Conservation (phyloP, 2,113 vertebrate genomes). For the Onychostoma macrolepis region DNA sequence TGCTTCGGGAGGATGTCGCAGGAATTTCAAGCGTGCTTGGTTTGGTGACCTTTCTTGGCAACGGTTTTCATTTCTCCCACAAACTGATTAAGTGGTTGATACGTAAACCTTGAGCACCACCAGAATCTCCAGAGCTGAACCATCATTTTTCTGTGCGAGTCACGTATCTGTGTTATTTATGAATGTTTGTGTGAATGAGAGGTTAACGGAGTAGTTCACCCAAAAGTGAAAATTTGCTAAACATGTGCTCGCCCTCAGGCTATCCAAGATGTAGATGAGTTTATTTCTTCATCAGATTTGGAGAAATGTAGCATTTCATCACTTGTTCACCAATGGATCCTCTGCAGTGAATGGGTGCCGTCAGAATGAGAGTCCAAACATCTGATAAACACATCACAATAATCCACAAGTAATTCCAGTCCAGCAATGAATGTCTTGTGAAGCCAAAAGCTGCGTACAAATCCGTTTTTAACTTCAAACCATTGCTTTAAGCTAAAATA, state of each 20-base stretch:
- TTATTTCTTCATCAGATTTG: too few species aligned
- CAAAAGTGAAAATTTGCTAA: too few species aligned
- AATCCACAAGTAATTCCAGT: too few species aligned
- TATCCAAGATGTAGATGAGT: too few species aligned
- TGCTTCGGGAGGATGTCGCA: background rate
- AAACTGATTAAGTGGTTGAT: background rate
- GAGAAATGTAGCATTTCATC: background rate
- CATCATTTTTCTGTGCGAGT: background rate
- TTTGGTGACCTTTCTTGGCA: background rate
- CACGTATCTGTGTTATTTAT: background rate
- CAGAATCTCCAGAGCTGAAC: background rate
- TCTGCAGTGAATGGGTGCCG: background rate
- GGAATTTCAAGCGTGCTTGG: background rate
- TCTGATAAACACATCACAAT: too few species aligned
- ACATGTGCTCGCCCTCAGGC: too few species aligned
- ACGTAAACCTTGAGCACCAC: background rate
- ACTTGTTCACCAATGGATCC: background rate
- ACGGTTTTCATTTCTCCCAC: background rate
- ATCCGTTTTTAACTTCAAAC: too few species aligned
- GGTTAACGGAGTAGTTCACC: background rate
- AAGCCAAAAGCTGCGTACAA: background rate
- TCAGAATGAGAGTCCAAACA: background rate
- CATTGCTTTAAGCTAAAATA: too few species aligned
- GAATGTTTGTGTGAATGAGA: background rate
- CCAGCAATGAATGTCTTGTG: background rate